A percentile compares a stretch with the other conserved stretches of the same genome.
These are phyloP conservation scores for Drosophila flavopinicola DNA, from an alignment of 2,888 invertebrate species.

Conservation along the genomic window DNA sequence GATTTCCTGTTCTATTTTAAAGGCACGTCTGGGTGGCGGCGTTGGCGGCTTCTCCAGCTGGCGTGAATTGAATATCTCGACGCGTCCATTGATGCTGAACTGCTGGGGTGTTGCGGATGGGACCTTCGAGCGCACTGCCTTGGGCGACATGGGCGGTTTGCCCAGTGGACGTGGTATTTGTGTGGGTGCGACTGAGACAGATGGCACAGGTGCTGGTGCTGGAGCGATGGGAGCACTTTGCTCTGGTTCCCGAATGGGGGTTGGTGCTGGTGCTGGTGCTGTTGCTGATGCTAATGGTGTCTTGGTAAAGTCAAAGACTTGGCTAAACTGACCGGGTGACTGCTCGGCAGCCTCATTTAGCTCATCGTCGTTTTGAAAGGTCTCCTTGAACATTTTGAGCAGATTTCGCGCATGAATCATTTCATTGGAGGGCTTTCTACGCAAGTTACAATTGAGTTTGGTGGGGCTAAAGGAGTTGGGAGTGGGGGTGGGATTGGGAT, in stretches of 20 bases:
- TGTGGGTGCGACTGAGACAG: slow-evolving; percentile 38
- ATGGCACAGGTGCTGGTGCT: slow-evolving; percentile 10
- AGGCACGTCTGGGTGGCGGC: slow-evolving; percentile 59
- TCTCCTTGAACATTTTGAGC: slow-evolving; percentile 82
- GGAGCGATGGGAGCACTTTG: not conserved
- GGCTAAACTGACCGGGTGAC: slow-evolving; percentile 53
- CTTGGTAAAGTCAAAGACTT: slow-evolving; percentile 69
- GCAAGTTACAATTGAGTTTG: slow-evolving; percentile 62
- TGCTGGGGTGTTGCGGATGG: slow-evolving; percentile 59
- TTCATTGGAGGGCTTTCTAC: slow-evolving; percentile 81
- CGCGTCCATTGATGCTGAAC: slow-evolving; percentile 81
- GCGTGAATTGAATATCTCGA: slow-evolving; percentile 83
- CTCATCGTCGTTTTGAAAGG: slow-evolving; percentile 80
- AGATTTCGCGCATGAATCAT: slow-evolving; percentile 83
- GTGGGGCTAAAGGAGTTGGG: slow-evolving; percentile 1
- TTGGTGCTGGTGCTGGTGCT: slow-evolving; percentile 9
- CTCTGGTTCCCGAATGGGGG: not conserved
- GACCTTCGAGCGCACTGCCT: slow-evolving; percentile 47
- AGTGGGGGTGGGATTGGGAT: slow-evolving; percentile 15
- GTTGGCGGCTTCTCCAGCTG: slow-evolving; percentile 73
- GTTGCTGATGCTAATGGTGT: slow-evolving; percentile 18
- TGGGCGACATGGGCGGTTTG: slow-evolving; percentile 74
- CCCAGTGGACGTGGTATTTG: slow-evolving; percentile 76
- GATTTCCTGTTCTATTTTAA: slow-evolving; percentile 16
- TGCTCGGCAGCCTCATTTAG: slow-evolving; percentile 64